Conservation (phyloP, 2,888 invertebrate genomes). For the Lycia hirtaria region DNA sequence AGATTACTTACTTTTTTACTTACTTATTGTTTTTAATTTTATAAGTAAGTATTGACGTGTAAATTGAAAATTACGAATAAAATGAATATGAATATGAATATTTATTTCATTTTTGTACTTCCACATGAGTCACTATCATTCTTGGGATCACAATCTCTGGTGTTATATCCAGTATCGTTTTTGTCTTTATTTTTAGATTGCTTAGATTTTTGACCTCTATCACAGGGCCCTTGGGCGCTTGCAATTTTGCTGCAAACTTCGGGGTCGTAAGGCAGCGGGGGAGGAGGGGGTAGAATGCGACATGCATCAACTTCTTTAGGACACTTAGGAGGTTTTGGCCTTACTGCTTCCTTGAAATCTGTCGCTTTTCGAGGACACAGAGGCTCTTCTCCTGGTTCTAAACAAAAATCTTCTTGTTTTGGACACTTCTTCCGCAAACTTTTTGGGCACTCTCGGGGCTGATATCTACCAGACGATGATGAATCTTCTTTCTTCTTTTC, state of each 20-base stretch:
- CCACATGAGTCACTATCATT: neutral
- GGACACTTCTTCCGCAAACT: neutral
- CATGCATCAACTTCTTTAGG: slow-evolving; percentile 17
- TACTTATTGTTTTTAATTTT: no score
- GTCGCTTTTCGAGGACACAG: neutral
- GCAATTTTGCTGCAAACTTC: no score
- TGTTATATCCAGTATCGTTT: no score
- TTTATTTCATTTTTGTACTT: no score
- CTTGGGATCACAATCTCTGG: neutral
- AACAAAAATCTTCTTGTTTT: neutral
- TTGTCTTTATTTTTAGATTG: neutral
- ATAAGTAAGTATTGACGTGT: no score
- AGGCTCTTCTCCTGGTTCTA: neutral
- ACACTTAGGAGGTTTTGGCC: slow-evolving; percentile 21
- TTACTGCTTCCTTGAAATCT: neutral
- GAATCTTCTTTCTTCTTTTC: neutral
- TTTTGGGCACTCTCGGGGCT: slow-evolving; percentile 12
- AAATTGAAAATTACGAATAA: no score
- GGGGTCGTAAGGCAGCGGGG: neutral
- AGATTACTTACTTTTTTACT: no score
- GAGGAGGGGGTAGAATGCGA: neutral
- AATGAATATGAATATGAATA: no score
- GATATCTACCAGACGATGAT: neutral
- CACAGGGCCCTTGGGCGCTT: no score
- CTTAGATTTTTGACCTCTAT: neutral